phyloP scores from a whole-genome alignment of 2,888 invertebrate species.

The Megalurothrips usitatus region DNA sequence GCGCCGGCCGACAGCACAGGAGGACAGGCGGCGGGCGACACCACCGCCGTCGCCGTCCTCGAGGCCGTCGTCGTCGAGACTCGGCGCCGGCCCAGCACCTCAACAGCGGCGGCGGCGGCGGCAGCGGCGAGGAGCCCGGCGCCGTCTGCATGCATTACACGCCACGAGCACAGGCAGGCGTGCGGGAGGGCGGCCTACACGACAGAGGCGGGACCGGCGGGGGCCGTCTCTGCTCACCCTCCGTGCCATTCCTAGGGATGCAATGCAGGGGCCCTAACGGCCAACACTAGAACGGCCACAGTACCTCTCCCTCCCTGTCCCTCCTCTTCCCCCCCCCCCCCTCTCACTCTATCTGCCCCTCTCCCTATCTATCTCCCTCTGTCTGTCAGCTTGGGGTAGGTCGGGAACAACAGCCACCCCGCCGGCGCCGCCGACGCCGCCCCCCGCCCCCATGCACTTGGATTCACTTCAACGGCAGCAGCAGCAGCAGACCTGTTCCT shows the following conservation, averaged over 20 bases:
- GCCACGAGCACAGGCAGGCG: neutral
- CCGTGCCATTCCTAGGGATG: neutral
- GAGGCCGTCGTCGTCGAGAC: neutral
- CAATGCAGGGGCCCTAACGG: neutral
- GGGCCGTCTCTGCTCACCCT: neutral
- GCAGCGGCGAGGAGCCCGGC: neutral
- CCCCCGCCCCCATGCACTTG: too few relatives aligned
- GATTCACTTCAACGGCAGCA: too few relatives aligned
- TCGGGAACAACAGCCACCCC: too few relatives aligned
- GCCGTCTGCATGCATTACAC: slow-evolving; percentile 1
- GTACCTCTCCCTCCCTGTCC: neutral
- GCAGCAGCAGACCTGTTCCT: too few relatives aligned
- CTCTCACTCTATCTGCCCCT: neutral
- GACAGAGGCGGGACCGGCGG: neutral
- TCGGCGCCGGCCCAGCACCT: neutral
- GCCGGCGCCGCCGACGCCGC: too few relatives aligned
- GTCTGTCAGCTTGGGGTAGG: neutral
- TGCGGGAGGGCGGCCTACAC: neutral
- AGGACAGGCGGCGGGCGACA: too few relatives aligned
- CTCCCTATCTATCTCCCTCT: neutral
- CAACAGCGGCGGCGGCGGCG: neutral
- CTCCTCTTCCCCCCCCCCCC: neutral
- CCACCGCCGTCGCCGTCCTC: too few relatives aligned
- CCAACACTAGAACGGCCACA: neutral
- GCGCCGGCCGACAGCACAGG: too few relatives aligned